Evolutionary conservation across 2,797 vertebrate species (phyloP), one percentile per base, ranked within the genome.

Genomic region (Falco columbarius): DNA sequence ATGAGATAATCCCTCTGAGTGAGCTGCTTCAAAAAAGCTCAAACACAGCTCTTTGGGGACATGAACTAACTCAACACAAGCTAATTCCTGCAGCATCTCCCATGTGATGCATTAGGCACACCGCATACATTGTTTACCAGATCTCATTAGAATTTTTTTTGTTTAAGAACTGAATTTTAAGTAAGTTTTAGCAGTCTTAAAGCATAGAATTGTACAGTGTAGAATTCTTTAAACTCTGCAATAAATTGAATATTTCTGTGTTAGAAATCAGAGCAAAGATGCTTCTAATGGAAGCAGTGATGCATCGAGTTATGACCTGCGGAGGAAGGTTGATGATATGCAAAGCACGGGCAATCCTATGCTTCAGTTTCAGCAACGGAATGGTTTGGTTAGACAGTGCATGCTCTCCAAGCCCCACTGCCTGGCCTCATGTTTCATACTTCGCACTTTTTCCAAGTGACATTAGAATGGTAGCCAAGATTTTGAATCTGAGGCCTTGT

Each of bases 1-100:
- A 98, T 97, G 97, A 98, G 98, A 98, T 99, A 99, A 99, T 99
- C 98, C 98, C 96, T 98, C 85, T 96, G 98, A 98, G 98, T 99
- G 98, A 99, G 96, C 98, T 98, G 98, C 98, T 98, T 99, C 98
- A 98, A 98, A 98, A 98, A 97, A 98, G 98, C 98, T 98, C 98
- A 98, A 96, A 98, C 88, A 92, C 91, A 97, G 95, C 97, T 98
- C 98, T 98, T 95, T 92, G 94, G 98, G 98, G 98, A 98, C 96
- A 94, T 93, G 97, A 98, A 97, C 94, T 96, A 96, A 96, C 96
- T 97, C 97, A 97, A 97, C 97, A 97, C 90, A 90, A 96, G 96
- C 97, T 98, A 98, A 98, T 98, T 98, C 98, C 95, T 94, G 51
- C 14, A 21, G 87, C 95, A 86, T 97, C 93, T 98, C 98, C 98